A percentile compares a stretch with the other conserved stretches of the same genome.
Conservation (phyloP, 1,140 invertebrate species). For the Trachymyrmex septentrionalis region DNA sequence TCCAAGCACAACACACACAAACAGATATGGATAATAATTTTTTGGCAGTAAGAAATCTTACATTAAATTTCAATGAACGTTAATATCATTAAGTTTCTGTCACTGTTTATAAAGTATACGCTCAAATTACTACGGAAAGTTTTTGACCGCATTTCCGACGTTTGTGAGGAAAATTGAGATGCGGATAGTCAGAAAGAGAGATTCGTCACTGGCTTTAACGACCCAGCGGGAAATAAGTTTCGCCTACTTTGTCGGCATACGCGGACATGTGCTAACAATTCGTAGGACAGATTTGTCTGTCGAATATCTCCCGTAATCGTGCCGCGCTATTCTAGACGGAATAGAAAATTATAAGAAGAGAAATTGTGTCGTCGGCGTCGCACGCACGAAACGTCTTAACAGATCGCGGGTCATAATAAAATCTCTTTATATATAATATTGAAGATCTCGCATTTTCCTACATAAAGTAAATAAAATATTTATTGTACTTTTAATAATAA, state of each 20-base stretch:
- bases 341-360: slow-evolving; percentile 13
- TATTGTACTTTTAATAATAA: not conserved
- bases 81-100: too few relatives aligned
- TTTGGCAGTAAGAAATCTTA: not conserved
- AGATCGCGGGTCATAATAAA: not conserved
- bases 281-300: slow-evolving; percentile 84
- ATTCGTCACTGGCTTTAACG: slow-evolving; percentile 54
- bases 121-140: not conserved
- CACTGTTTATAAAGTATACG: not conserved
- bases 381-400: slow-evolving; percentile 60
- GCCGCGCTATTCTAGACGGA: slow-evolving; percentile 14
- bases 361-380: slow-evolving; percentile 28
- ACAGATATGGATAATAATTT: not conserved
- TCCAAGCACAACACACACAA: not conserved
- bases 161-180: slow-evolving; percentile 53
- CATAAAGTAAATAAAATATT: not conserved
- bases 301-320: slow-evolving; percentile 73
- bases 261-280: slow-evolving; percentile 86
- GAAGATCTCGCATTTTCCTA: not conserved
- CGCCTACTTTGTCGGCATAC: slow-evolving; percentile 83
- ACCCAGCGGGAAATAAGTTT: slow-evolving; percentile 80
- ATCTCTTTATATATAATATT: not conserved
- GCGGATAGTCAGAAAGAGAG: slow-evolving; percentile 42
- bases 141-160: not conserved
- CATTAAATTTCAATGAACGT: not conserved